Base-by-base conservation (phyloP, 2,113 vertebrate species). In the Elgaria multicarinata region DNA sequence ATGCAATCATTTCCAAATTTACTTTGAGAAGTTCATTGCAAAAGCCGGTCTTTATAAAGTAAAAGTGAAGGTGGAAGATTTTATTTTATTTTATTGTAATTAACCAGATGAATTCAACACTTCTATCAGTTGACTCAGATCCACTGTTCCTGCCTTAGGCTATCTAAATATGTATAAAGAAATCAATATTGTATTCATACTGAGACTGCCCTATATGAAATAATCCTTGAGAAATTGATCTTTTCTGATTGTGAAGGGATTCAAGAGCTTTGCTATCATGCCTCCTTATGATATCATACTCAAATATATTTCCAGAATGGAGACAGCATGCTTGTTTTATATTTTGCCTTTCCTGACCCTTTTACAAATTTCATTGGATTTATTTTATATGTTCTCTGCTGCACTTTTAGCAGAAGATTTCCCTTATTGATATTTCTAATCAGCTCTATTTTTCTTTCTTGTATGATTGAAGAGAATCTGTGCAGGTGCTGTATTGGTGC, bases 171-270 rank as follows among this genome's bases (percentile, higher is more conserved):
- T 3, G 82, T 89, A 72, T 86, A 46, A 58, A 80, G 74, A 81
- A 94, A 95, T 91, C 83, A 93, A 90, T 78, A 87, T 1, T 90
- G 77, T n/a, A 78, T 90, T 91, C 81, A 90, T 87, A 90, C 88
- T 83, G 91, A 93, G 86, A 86, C 74, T 94, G 89, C 64, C 88
- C 53, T 88, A 87, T 75, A 82, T 90, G 75, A 94, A 90, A 84
- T 93, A n/a, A 44, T 77, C 31, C 85, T 55, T 33, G 33, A 67
- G 86, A 89, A 92, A 95, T 94, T 12, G 67, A 94, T 93, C 89
- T 1, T 2, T 85, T 90, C 89, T 81, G 92, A 86, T 90, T 91
- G 85, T 82, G 67, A 87, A 88, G 69, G 44, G 85, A 92, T 72
- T 46, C 1, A 50, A 87, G 55, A 66, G 42, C 36, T 89, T 62